These are phyloP conservation scores for Phoebastria nigripes DNA, from an alignment of 2,797 vertebrate species.

Conservation along the genomic window DNA sequence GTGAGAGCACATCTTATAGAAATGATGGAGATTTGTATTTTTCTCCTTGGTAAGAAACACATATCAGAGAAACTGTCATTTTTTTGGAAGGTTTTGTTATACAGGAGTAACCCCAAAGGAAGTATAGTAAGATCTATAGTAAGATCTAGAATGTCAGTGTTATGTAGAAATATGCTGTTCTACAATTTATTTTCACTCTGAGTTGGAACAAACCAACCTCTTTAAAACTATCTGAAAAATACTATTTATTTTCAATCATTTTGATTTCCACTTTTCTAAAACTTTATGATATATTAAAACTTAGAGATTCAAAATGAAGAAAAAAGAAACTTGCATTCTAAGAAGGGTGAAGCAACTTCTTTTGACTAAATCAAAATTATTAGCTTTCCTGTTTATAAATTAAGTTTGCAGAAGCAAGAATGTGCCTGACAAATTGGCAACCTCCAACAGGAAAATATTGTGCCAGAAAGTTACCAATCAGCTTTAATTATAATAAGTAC, in stretches of 20 bases:
- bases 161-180: background rate
- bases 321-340: background rate
- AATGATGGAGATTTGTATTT: background rate
- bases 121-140: background rate
- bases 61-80: background rate
- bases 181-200: background rate
- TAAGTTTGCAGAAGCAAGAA: background rate
- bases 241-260: background rate
- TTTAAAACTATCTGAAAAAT: background rate
- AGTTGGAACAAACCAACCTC: background rate
- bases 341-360: background rate
- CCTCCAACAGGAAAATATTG: background rate
- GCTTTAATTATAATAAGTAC: background rate
- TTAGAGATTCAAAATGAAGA: background rate
- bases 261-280: background rate
- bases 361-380: background rate
- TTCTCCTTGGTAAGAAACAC: background rate
- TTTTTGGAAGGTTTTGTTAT: background rate
- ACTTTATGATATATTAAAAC: background rate
- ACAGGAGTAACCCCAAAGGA: background rate
- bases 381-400: background rate
- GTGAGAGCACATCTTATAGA: background rate
- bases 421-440: background rate
- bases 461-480: background rate
- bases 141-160: background rate